phyloP scores from a whole-genome alignment of 2,797 vertebrate genomes.

The Parauchenoglanis punctatus region DNA sequence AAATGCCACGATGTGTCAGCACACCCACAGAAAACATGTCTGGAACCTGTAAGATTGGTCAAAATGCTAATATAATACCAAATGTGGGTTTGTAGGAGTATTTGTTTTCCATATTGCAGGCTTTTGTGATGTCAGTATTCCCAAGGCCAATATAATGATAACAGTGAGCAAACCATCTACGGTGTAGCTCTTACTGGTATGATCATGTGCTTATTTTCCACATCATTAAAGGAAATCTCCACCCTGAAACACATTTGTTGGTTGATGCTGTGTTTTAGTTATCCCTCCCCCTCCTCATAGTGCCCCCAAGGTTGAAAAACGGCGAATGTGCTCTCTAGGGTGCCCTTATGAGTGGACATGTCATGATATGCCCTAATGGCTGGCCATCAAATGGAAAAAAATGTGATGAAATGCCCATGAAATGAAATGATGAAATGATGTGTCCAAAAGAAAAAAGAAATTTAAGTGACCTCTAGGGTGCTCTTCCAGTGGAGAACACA shows the following conservation, averaged over 20 bases:
- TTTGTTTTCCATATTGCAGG: not conserved
- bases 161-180: not conserved
- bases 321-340: not conserved
- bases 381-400: not conserved
- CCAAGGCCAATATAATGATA: not conserved
- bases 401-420: not conserved
- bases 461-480: not conserved
- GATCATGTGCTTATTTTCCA: not conserved
- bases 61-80: not conserved
- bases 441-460: no score
- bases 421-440: no score
- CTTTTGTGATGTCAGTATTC: not conserved
- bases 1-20: slow-evolving; percentile 2
- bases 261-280: not conserved
- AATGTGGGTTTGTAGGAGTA: not conserved
- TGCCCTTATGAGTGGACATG: not conserved
- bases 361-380: not conserved
- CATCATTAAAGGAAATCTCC: not conserved
- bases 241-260: not conserved
- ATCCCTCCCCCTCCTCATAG: not conserved
- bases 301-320: not conserved
- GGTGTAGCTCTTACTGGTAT: not conserved
- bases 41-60: not conserved
- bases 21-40: not conserved
- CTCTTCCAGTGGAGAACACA: not conserved